Evolutionary conservation across 2,113 vertebrate species (phyloP).

Genomic region (Nannospalax galili): DNA sequence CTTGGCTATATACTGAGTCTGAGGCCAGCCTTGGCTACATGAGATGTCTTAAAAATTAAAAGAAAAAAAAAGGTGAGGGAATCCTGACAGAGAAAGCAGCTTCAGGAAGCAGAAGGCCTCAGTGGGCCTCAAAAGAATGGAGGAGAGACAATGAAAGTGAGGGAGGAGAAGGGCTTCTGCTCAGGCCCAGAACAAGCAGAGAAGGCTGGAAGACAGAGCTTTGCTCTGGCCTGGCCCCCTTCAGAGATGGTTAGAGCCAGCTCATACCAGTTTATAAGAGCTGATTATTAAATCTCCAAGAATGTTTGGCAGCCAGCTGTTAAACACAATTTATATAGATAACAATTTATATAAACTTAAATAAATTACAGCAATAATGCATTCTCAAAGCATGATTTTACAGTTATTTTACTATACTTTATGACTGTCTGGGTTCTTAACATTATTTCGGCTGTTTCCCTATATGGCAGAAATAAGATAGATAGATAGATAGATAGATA

Average conservation of each 20-base stretch:
- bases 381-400: background rate
- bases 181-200: background rate
- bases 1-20: no score
- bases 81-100: background rate
- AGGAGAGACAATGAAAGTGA: background rate
- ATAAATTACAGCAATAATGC: background rate
- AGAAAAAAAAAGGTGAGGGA: no score
- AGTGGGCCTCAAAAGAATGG: background rate
- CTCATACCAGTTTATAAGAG: background rate
- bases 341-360: background rate
- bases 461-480: background rate
- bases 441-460: background rate
- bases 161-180: background rate
- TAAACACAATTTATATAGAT: background rate
- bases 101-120: background rate
- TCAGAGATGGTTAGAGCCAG: background rate
- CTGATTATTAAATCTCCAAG: background rate
- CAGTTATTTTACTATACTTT: background rate
- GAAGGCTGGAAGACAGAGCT: background rate
- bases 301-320: conserved; percentile 2
- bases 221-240: background rate
- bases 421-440: background rate
- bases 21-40: no score
- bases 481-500: no score
- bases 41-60: no score